Conservation (phyloP, 23 tunicate species). For the Oikopleura dioica region DNA sequence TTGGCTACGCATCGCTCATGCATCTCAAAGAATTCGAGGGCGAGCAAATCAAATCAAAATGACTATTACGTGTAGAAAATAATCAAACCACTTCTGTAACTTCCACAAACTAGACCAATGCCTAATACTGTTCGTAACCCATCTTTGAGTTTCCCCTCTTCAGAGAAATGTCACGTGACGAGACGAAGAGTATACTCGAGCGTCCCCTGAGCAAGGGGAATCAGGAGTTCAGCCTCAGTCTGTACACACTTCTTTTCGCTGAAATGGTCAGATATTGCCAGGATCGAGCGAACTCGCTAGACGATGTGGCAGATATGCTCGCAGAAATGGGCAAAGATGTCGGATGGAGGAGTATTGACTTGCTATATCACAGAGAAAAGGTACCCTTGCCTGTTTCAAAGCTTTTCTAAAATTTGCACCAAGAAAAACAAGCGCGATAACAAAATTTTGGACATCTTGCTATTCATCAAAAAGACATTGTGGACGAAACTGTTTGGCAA, state of each 20-base stretch:
- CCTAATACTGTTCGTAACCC: too few species aligned
- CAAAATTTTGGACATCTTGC: conserved; percentile 49
- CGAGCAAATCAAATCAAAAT: too few species aligned
- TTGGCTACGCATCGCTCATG: background rate
- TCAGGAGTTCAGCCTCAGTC: conserved; percentile 61
- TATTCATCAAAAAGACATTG: conserved; percentile 59
- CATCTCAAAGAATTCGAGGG: background rate
- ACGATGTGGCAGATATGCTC: conserved; percentile 59
- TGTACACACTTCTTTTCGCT: conserved; percentile 57
- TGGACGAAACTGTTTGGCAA: conserved; percentile 96
- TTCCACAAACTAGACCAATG: too few species aligned
- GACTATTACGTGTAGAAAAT: too few species aligned
- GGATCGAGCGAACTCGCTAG: conserved; percentile 47
- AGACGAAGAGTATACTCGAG: too few species aligned
- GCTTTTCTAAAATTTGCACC: background rate
- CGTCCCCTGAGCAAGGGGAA: conserved; percentile 41
- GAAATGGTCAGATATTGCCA: conserved; percentile 94
- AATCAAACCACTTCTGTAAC: too few species aligned
- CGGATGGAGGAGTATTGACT: conserved; percentile 68
- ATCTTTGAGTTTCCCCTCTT: too few species aligned
- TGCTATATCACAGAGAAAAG: conserved; percentile 56
- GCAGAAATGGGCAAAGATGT: conserved; percentile 66
- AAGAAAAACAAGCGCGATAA: conserved; percentile 27
- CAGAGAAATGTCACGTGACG: too few species aligned
- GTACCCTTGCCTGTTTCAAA: background rate